Base-by-base conservation (phyloP, 2,797 vertebrate species). In the Gymnocypris eckloni region DNA sequence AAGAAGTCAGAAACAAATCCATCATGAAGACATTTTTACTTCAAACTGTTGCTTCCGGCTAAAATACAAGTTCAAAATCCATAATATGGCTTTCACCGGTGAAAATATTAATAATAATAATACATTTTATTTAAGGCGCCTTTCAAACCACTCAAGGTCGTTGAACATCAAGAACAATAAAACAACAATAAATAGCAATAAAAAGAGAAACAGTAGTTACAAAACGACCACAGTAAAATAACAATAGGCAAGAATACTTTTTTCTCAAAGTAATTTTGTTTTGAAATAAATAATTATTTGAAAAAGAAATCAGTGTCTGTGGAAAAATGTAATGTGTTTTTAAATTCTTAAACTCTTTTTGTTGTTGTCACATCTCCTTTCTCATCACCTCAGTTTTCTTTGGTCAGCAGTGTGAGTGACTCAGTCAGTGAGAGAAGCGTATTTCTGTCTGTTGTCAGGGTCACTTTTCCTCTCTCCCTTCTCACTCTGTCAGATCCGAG, bases 401-500 rank as follows among this genome's bases (percentile, higher is more conserved):
- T 33, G n/a, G 10, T 20, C 18, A 69, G 39, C 22, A 18, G 39
- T 79, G 37, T 2, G 22, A 10, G 37, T 78, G 33, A 25, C 20
- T 41, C 10, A 0, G 41, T 78, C 37, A 59, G 52, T 22, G 52
- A 61, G 22, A 15, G 56, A 79, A 25, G 16, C 1, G 5, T 79
- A 25, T 64, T 43, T 45, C 56, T 66, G 71, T 56, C 79, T 75
- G 8, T 77, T 76, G 28, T 61, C 79, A 50, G 4, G 81, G 59
- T 59, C 52, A 89, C 54, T 89, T 28, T 67, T 64, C 66, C n/a
- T 78, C 64, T 82, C 45, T 33, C n/a, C 3, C 28, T 67, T 79
- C 75, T 84, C 48, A 61, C 41, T 66, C 20, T 66, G 28, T 79
- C 76, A 59, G 64, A 86, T 81, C 85, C 86, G 86, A 89, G 82